Conservation (phyloP, 2,888 invertebrate species). For the Thereva nobilitata region DNA sequence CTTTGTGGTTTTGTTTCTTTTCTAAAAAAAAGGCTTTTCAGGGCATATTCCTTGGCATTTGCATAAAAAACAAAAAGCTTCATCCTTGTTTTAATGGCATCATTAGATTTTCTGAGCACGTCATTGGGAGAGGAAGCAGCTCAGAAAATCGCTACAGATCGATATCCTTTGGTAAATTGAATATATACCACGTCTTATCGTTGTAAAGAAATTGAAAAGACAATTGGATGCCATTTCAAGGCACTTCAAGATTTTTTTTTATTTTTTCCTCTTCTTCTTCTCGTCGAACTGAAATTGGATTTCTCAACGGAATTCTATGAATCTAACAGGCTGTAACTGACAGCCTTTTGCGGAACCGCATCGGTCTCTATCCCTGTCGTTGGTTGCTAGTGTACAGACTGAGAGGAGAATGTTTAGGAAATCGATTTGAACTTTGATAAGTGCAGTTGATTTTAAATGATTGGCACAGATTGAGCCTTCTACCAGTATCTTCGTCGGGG, state of each 20-base stretch:
- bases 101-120: conserved; percentile 21
- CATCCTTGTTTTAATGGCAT: conserved; percentile 18
- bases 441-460: conserved; percentile 32
- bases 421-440: conserved; percentile 8
- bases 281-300: conserved; percentile 38
- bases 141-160: conserved; percentile 25
- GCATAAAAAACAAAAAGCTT: conserved; percentile 15
- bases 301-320: conserved; percentile 26
- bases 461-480: neutral
- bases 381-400: conserved; percentile 16
- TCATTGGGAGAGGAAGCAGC: conserved; percentile 1
- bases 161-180: conserved; percentile 37
- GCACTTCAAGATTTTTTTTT: conserved; percentile 26
- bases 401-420: neutral
- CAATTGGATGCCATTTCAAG: conserved; percentile 42
- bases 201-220: conserved; percentile 39
- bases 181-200: conserved; percentile 28
- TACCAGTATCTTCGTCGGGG: conserved; percentile 7
- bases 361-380: neutral
- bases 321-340: conserved; percentile 30
- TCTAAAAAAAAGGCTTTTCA: no score
- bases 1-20: neutral
- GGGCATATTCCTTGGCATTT: conserved; percentile 1
- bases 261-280: conserved; percentile 13
- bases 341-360: conserved; percentile 26